Conservation (phyloP, 2,113 vertebrate species). For the Polyodon spathula region DNA sequence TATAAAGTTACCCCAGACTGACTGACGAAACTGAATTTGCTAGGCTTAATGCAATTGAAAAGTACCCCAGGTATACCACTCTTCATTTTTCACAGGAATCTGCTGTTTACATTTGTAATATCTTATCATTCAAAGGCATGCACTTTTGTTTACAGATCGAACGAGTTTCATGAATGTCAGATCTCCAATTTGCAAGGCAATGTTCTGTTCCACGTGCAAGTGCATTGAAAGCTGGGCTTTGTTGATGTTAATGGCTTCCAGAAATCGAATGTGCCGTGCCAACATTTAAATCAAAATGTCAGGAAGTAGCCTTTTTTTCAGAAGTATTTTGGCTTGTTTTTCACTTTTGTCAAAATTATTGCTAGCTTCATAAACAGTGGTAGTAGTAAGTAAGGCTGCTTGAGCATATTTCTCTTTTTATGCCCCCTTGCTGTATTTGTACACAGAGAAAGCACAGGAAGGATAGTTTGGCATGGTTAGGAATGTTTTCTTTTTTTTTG, state of each 20-base stretch:
- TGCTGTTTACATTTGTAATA: too few relatives aligned
- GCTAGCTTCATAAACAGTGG: too few relatives aligned
- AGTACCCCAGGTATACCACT: too few relatives aligned
- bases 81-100: too few relatives aligned
- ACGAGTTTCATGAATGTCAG: neutral
- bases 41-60: too few relatives aligned
- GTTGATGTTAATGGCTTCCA: slow-evolving; percentile 10
- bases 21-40: too few relatives aligned
- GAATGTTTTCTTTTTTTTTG: neutral
- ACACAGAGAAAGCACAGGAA: neutral
- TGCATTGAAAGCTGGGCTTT: slow-evolving; percentile 4
- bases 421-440: neutral
- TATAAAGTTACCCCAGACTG: too few relatives aligned
- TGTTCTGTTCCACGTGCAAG: slow-evolving; percentile 4
- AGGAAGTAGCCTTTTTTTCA: neutral
- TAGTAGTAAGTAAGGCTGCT: too few relatives aligned
- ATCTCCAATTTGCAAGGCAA: slow-evolving; percentile 2
- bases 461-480: neutral
- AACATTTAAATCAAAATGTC: slow-evolving; percentile 3
- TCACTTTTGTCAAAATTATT: neutral
- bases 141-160: neutral
- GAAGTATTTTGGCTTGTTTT: neutral
- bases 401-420: too few relatives aligned
- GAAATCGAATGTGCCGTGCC: slow-evolving; percentile 4
- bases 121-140: too few relatives aligned